Conservation (phyloP, 2,113 vertebrate genomes). For the Apus apus region DNA sequence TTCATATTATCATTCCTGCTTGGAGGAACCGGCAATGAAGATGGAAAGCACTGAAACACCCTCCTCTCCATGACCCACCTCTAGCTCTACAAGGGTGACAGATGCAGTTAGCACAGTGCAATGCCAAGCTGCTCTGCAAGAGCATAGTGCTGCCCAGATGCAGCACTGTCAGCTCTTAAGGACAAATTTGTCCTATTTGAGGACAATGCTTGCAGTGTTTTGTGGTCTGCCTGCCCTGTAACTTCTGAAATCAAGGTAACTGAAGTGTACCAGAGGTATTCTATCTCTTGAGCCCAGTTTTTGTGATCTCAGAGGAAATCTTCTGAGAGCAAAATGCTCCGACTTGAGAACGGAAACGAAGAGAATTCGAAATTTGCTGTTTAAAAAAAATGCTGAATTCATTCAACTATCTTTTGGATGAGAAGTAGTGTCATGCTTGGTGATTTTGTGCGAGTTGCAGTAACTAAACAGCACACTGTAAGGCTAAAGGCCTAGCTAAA, state of each 20-base stretch:
- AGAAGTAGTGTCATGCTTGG: not conserved
- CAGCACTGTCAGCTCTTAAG: not conserved
- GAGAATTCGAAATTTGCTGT: not conserved
- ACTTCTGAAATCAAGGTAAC: not conserved
- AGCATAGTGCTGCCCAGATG: not conserved
- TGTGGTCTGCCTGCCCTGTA: not conserved
- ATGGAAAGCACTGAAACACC: not conserved
- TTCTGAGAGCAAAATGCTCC: not conserved
- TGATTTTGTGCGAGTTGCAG: not conserved
- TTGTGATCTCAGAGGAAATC: not conserved
- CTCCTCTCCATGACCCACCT: not conserved
- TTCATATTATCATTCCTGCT: not conserved
- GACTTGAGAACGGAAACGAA: not conserved
- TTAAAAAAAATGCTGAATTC: not conserved
- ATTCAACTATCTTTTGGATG: not conserved
- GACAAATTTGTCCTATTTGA: not conserved
- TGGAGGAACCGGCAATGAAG: not conserved
- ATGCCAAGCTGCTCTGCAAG: not conserved
- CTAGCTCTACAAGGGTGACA: no score
- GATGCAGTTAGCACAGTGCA: not conserved
- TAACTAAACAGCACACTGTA: not conserved
- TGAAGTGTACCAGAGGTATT: not conserved
- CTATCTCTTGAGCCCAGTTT: not conserved
- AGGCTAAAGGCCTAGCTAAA: not conserved
- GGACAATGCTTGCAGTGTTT: not conserved